phyloP scores from a whole-genome alignment of 2,888 invertebrate genomes.

The Eupithecia inturbata region DNA sequence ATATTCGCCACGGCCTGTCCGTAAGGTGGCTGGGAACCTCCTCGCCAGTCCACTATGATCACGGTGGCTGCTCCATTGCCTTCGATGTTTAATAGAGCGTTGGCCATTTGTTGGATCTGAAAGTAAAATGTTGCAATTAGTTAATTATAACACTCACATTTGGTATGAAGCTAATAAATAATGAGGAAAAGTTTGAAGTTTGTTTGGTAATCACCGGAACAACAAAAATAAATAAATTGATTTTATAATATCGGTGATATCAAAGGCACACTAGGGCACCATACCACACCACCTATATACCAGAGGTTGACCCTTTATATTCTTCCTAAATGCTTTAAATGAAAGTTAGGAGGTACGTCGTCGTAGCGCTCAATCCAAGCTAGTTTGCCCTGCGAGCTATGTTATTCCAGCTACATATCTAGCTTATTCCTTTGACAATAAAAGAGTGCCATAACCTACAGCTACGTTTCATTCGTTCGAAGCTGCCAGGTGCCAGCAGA shows the following conservation, averaged over 20 bases:
- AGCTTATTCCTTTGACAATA: not conserved
- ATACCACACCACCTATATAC: not conserved
- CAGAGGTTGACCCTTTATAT: too few species aligned
- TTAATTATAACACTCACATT: not conserved
- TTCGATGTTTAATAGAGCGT: conserved; percentile 86
- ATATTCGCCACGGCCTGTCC: conserved; percentile 97
- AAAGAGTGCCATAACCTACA: not conserved
- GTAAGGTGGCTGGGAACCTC: conserved; percentile 94
- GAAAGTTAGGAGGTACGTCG: too few species aligned
- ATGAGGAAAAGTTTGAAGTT: too few species aligned
- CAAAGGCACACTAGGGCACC: not conserved
- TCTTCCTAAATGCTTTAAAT: too few species aligned
- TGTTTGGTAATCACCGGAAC: too few species aligned
- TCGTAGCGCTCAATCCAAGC: too few species aligned
- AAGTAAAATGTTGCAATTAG: conserved; percentile 31
- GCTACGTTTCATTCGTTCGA: not conserved
- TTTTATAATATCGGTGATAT: too few species aligned
- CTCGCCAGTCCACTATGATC: conserved; percentile 93
- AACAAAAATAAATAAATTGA: too few species aligned
- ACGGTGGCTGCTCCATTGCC: conserved; percentile 89
- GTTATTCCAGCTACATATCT: not conserved
- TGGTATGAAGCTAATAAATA: not conserved
- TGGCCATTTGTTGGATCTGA: conserved; percentile 87
- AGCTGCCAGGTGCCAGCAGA: not conserved
- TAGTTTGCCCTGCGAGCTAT: not conserved